phyloP scores from a whole-genome alignment of 2,113 vertebrate genomes.

The cattle (Bos taurus) region DNA sequence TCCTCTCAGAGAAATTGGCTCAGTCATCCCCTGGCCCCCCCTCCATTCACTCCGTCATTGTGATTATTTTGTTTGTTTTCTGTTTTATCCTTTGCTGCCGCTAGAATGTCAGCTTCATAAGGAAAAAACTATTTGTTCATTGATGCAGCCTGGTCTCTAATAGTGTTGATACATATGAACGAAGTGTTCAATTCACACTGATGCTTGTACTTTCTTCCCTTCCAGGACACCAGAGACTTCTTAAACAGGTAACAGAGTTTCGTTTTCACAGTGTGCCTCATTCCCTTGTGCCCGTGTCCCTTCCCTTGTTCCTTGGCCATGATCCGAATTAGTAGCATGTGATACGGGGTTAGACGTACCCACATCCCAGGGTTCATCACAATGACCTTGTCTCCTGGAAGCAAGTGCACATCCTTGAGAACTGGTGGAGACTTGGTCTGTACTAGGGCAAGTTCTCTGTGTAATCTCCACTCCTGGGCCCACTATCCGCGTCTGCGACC shows the following conservation, averaged over 20 bases:
- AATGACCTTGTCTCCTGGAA: background rate
- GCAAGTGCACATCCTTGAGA: background rate
- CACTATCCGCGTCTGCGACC: background rate
- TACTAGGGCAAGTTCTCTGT: background rate
- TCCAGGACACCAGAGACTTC: constrained; percentile 65
- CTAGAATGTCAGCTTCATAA: background rate
- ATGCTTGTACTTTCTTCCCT: constrained; percentile 6
- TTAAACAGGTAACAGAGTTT: constrained; percentile 55
- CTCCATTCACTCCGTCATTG: background rate
- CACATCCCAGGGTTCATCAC: fast-evolving
- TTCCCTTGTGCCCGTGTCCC: background rate
- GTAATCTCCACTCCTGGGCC: background rate
- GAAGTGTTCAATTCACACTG: background rate
- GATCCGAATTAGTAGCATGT: background rate
- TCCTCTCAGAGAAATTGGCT: background rate
- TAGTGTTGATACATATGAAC: no score
- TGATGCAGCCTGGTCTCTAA: background rate
- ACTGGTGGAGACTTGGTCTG: background rate
- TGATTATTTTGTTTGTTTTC: background rate
- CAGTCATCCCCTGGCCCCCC: background rate
- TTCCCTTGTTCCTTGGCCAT: no score
- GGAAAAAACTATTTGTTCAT: background rate
- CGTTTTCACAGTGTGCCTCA: background rate
- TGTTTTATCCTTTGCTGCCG: background rate
- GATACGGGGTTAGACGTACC: background rate